A percentile compares a stretch with the other conserved stretches of the same genome.
Evolutionary conservation across 2,113 vertebrate genomes (phyloP).

Genomic region (Pseudorasbora parva): DNA sequence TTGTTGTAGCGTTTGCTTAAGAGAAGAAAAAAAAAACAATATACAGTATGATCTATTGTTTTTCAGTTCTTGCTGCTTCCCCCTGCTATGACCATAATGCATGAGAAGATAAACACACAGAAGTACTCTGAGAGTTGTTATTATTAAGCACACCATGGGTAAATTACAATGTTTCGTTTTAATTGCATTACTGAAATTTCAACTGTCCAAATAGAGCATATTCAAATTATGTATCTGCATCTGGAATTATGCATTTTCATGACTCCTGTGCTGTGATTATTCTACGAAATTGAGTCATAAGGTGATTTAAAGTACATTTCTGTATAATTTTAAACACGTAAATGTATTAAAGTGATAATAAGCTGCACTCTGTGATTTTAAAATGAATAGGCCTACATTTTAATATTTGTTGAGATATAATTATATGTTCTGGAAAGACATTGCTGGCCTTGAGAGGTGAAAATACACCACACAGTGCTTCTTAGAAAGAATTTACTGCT

Average conservation of each 20-base stretch:
- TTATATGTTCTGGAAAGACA: background rate
- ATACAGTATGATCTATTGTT: background rate
- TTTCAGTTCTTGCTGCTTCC: too few relatives aligned
- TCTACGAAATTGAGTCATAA: background rate
- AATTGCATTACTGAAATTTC: background rate
- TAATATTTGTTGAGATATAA: background rate
- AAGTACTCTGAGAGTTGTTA: background rate
- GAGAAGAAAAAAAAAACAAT: background rate
- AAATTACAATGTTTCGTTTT: background rate
- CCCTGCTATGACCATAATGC: too few relatives aligned
- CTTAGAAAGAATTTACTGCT: background rate
- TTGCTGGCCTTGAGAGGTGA: background rate
- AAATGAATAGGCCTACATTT: background rate
- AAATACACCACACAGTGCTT: background rate
- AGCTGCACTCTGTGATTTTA: background rate
- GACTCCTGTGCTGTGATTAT: background rate
- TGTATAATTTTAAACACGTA: background rate
- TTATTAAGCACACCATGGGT: background rate
- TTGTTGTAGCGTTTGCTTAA: background rate
- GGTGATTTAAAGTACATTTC: background rate
- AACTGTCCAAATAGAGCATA: background rate
- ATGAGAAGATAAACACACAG: background rate
- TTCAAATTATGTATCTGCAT: background rate
- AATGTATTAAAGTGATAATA: background rate
- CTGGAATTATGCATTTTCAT: background rate